Evolutionary conservation across 2,797 vertebrate genomes (phyloP), one percentile per base, ranked within the genome.

Genomic region (Takifugu ocellatus): DNA sequence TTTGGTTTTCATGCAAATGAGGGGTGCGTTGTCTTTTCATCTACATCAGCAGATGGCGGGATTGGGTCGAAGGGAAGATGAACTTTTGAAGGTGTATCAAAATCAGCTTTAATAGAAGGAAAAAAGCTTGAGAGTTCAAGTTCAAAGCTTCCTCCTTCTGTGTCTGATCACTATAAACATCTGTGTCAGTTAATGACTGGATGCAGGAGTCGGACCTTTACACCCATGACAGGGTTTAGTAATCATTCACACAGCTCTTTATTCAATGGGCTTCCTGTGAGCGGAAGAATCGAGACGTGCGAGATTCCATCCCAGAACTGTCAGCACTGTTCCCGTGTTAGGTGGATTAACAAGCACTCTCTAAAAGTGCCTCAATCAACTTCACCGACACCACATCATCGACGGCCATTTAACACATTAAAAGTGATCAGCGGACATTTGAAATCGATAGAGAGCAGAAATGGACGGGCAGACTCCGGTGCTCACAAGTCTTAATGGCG

Each of bases 1-100:
- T 81, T 59, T 77, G 62, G 67, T 67, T 67, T 73, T 70, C 56
- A 85, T 84, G 76, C 69, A 82, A 83, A 87, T 85, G 11, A 74
- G 70, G 62, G 66, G 58, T 70, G 42, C 61, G 51, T 59, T 74
- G 66, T 82, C 64, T 75, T 79, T 79, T 76, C 71, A 74, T 83
- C 68, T 71, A 8, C n/a, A 68, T 54, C 51, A 67, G 46, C 81
- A 83, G 78, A 84, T 79, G 79, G 72, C 49, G 52, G 56, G 70
- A 77, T 85, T 55, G 66, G 73, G 49, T 72, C 75, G 67, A 78
- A 75, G 76, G 66, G 63, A 69, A 76, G 66, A 77, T 58, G 59
- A 70, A 78, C 56, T 70, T 80, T 72, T 78, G 53, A 56, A 72
- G 51, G 54, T 73, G 53, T 54, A 59, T 68, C 58, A 66, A 75